Evolutionary conservation across 2,113 vertebrate genomes (phyloP).

Genomic region (Chionis minor): DNA sequence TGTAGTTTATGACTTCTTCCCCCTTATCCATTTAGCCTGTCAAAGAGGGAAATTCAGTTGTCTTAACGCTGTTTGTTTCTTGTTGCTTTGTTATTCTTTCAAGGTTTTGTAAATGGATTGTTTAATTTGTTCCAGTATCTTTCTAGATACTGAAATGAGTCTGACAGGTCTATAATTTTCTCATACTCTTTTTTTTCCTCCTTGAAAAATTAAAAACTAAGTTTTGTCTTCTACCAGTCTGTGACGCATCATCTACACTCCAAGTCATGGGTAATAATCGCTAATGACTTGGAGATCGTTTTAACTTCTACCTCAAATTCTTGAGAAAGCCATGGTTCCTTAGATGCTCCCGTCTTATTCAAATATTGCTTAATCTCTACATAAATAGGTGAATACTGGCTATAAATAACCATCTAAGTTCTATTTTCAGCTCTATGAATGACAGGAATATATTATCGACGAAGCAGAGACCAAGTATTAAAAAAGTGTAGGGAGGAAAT

Average conservation of each 20-base stretch:
- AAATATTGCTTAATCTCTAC: background rate
- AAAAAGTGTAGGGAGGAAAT: background rate
- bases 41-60: background rate
- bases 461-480: background rate
- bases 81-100: background rate
- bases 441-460: background rate
- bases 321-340: background rate
- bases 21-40: background rate
- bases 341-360: background rate
- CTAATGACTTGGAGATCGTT: background rate
- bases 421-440: background rate
- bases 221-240: background rate
- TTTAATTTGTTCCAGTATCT: background rate
- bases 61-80: background rate
- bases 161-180: background rate
- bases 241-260: background rate
- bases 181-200: background rate
- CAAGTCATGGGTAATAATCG: background rate
- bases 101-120: background rate
- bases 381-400: background rate
- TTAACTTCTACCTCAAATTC: background rate
- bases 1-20: background rate
- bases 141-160: background rate
- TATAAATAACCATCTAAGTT: conserved; percentile 8
- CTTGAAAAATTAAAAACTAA: background rate